phyloP scores from a whole-genome alignment of 2,888 invertebrate genomes.

The Ormyrus thymus region DNA sequence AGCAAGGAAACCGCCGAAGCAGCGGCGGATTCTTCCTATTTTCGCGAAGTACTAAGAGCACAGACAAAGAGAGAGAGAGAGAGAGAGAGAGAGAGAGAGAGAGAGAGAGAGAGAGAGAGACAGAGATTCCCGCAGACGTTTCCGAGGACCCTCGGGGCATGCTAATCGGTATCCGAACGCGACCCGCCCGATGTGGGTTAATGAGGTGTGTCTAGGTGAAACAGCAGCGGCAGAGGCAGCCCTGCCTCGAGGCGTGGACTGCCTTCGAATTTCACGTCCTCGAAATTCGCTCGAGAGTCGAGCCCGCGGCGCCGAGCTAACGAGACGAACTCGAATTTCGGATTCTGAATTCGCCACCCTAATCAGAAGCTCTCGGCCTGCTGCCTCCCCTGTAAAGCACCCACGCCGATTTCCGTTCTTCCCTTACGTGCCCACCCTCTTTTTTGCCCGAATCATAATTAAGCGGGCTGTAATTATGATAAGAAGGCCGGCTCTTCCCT shows the following conservation, averaged over 20 bases:
- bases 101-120: constrained; percentile 7
- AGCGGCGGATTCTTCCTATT: no score
- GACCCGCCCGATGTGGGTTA: constrained; percentile 38
- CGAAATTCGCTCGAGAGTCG: constrained; percentile 17
- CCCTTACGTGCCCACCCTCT: not conserved
- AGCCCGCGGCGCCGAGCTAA: constrained; percentile 53
- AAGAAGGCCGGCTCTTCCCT: not conserved
- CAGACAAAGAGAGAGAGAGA: not conserved
- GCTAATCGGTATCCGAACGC: constrained; percentile 44
- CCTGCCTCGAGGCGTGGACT: not conserved
- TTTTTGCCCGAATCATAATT: constrained; percentile 13
- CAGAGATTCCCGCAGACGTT: not conserved
- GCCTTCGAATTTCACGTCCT: not conserved
- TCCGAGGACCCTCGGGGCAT: constrained; percentile 6
- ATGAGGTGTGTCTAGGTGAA: constrained; percentile 48
- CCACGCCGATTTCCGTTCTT: not conserved
- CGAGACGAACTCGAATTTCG: constrained; percentile 64
- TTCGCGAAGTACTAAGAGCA: not conserved
- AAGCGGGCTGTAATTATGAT: not conserved
- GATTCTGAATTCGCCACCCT: constrained; percentile 66
- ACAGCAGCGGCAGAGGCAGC: not conserved
- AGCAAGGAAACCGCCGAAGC: no score
- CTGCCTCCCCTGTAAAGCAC: not conserved
- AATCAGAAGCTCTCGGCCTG: constrained; percentile 64
- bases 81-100: constrained; percentile 10